Evolutionary conservation across 2,888 invertebrate species (phyloP).

Genomic region (Cheilosia urbana): DNA sequence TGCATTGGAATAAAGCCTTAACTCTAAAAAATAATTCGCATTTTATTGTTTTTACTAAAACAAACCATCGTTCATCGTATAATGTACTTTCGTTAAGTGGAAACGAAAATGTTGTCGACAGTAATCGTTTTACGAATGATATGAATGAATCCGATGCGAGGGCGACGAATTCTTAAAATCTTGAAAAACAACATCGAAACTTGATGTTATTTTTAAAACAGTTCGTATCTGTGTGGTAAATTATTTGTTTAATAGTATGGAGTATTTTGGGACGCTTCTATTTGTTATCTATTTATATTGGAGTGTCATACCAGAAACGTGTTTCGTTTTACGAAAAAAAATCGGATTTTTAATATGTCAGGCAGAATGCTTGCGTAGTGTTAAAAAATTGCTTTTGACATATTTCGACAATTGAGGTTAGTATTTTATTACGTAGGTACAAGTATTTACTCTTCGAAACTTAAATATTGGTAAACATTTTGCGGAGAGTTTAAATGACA

Average conservation of each 20-base stretch:
- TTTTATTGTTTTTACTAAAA: neutral
- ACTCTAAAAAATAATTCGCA: neutral
- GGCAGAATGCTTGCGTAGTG: neutral
- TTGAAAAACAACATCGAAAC: conserved; percentile 40
- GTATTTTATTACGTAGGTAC: neutral
- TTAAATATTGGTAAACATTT: neutral
- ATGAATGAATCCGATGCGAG: conserved; percentile 42
- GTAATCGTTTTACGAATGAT: conserved; percentile 19
- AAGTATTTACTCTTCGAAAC: neutral
- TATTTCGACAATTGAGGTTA: neutral
- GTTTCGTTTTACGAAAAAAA: conserved; percentile 46
- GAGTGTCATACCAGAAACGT: conserved; percentile 52
- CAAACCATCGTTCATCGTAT: neutral
- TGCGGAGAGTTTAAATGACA: neutral
- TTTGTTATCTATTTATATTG: conserved; percentile 53
- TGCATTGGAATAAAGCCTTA: neutral
- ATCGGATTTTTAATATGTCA: conserved; percentile 9
- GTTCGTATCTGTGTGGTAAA: conserved; percentile 35
- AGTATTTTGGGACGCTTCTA: conserved; percentile 40
- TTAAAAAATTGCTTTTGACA: neutral
- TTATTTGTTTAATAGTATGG: conserved; percentile 35
- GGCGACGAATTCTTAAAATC: conserved; percentile 44
- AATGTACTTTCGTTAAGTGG: neutral
- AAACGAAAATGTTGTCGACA: conserved; percentile 1
- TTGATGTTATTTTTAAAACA: conserved; percentile 57